Evolutionary conservation across 1,140 invertebrate species (phyloP).

Genomic region (Drosophila fuyamai): DNA sequence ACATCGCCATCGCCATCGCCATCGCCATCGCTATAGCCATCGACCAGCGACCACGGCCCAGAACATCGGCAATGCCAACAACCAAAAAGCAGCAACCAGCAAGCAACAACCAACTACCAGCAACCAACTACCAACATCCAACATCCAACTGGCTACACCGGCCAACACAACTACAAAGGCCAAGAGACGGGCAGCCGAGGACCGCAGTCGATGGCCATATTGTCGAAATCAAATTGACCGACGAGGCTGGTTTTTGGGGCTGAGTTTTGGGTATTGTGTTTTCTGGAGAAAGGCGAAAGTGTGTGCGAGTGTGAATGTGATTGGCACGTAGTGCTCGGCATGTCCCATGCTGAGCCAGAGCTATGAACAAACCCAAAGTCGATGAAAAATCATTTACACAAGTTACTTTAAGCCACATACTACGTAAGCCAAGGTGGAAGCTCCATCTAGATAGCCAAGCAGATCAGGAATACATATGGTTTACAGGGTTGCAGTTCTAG

Average conservation of each 20-base stretch:
- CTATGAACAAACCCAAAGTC: slow-evolving; percentile 53
- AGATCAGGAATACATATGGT: too few relatives aligned
- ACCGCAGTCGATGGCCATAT: slow-evolving; percentile 56
- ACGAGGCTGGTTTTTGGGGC: slow-evolving; percentile 31
- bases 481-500: not conserved
- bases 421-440: too few relatives aligned
- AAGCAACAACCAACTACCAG: slow-evolving; percentile 1
- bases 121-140: slow-evolving; percentile 21
- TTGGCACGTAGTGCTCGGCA: slow-evolving; percentile 29
- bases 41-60: slow-evolving; percentile 41
- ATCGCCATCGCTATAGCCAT: slow-evolving; percentile 4
- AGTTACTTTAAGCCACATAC: not conserved
- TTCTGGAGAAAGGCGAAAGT: slow-evolving; percentile 46
- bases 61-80: slow-evolving; percentile 23
- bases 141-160: slow-evolving; percentile 2
- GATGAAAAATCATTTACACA: slow-evolving; percentile 25
- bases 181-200: slow-evolving; percentile 38
- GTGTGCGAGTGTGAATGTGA: slow-evolving; percentile 43
- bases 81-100: slow-evolving; percentile 15
- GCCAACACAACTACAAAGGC: slow-evolving; percentile 35
- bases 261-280: not conserved
- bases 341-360: slow-evolving; percentile 57
- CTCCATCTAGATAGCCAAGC: too few relatives aligned
- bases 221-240: slow-evolving; percentile 64
- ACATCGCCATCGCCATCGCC: slow-evolving; percentile 34